phyloP scores from a whole-genome alignment of 2,888 invertebrate genomes.

The Melinaea marsaeus region DNA sequence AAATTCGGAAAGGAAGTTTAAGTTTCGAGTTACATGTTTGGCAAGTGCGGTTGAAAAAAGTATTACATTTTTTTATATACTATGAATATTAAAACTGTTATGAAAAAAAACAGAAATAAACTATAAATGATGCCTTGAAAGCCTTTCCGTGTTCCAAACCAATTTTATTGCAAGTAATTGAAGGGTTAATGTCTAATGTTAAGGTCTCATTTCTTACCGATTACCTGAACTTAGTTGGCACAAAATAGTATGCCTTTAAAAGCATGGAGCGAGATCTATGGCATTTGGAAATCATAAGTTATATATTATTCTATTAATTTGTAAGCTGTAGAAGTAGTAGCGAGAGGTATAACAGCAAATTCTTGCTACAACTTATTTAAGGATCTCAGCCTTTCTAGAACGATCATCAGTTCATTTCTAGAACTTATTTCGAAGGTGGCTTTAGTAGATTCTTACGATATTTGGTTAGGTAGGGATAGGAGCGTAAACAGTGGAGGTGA shows the following conservation, averaged over 20 bases:
- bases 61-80: no score
- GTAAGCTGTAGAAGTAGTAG: not conserved
- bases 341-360: no score
- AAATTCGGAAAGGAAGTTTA: no score
- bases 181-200: slow-evolving; percentile 28
- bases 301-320: not conserved
- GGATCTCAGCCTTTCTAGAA: no score
- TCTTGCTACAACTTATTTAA: no score
- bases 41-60: not conserved
- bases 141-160: slow-evolving; percentile 34
- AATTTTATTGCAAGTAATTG: slow-evolving; percentile 34
- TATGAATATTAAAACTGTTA: no score
- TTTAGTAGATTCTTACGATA: no score
- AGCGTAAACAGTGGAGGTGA: not conserved
- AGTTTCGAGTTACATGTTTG: no score
- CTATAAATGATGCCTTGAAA: slow-evolving; percentile 25
- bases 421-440: no score
- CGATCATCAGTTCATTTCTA: no score
- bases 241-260: slow-evolving; percentile 21
- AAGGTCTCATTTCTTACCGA: slow-evolving; percentile 17
- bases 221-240: slow-evolving; percentile 12
- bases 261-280: not conserved
- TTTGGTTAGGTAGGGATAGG: no score
- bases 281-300: not conserved
- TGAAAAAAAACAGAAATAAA: not conserved